Evolutionary conservation across 2,888 invertebrate genomes (phyloP).

Genomic region (Leptopilina syphax): DNA sequence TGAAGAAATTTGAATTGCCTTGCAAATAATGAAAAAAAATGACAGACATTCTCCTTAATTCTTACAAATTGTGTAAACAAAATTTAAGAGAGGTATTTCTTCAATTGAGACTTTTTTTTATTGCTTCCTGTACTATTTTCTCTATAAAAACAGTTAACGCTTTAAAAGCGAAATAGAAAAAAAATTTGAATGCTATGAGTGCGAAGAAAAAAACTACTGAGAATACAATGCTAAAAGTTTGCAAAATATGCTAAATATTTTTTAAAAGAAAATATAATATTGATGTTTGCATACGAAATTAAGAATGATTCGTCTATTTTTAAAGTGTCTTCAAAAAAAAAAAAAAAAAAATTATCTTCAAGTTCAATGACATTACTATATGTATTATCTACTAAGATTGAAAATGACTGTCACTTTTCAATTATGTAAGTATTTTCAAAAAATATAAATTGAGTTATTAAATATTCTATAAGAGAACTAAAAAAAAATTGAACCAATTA

Average conservation of each 20-base stretch:
- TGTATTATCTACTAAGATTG: background rate
- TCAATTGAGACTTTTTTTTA: background rate
- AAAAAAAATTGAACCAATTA: no score
- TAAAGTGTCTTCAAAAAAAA: background rate
- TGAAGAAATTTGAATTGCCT: no score
- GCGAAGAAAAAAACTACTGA: background rate
- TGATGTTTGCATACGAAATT: background rate
- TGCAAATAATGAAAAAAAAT: no score
- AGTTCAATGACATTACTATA: background rate
- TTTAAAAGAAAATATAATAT: background rate
- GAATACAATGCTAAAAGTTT: background rate
- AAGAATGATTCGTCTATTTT: background rate
- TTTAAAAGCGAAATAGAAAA: background rate
- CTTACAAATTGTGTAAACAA: no score
- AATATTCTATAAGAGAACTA: no score
- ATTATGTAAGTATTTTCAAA: no score
- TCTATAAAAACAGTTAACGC: conserved; percentile 1
- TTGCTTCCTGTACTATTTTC: background rate
- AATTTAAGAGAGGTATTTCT: background rate
- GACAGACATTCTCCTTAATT: no score
- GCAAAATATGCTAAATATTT: background rate
- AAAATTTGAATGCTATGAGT: background rate
- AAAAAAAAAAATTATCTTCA: background rate
- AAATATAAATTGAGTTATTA: no score
- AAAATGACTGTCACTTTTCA: background rate